Evolutionary conservation across 2,113 vertebrate species (phyloP), one percentile per base, ranked within the genome.

Genomic region (Podarcis cretensis): DNA sequence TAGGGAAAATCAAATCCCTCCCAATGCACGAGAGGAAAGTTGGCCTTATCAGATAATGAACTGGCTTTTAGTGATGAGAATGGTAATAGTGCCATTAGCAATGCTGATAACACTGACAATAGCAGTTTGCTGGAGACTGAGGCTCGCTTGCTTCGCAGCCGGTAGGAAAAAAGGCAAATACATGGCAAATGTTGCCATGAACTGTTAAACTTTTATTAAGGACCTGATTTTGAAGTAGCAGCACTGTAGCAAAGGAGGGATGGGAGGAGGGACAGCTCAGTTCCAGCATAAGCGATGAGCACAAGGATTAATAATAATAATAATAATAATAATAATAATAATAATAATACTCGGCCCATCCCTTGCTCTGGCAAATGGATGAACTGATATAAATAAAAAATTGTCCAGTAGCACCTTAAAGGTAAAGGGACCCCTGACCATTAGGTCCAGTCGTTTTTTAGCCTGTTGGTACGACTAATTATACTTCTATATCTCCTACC

Each of bases 21-120:
- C 91, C 94, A 92, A 81, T 92, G 89, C 94, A 83, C 75, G 69
- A 81, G 81, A 95, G 89, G 89, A 95, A 94, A 93, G 93, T 96
- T 95, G 89, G 88, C 95, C 89, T 95, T 96, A 96, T 94, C 93
- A 95, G 93, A 94, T 95, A 97, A 96, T 93, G 85, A 95, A 91
- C 59, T 92, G 48, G 9, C 79, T 96, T 90, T 95, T 93, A 91
- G 88, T 95, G 93, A 96, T 94, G 84, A 94, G 93, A 95, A 94
- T 94, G 93, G 95, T 94, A 96, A 95, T 94, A 88, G 94, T 91
- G 94, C 86, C 78, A 91, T 94, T 96, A 86, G 90, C 92, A 88
- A 94, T 94, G 74, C 73, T 92, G 94, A 92, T 90, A 95, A 94
- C 59, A 95, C 92, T 87, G 93, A 94, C 91, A 96, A 91, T 89